Evolutionary conservation across 1,140 invertebrate species (phyloP).

Genomic region (Diabrotica undecimpunctata): DNA sequence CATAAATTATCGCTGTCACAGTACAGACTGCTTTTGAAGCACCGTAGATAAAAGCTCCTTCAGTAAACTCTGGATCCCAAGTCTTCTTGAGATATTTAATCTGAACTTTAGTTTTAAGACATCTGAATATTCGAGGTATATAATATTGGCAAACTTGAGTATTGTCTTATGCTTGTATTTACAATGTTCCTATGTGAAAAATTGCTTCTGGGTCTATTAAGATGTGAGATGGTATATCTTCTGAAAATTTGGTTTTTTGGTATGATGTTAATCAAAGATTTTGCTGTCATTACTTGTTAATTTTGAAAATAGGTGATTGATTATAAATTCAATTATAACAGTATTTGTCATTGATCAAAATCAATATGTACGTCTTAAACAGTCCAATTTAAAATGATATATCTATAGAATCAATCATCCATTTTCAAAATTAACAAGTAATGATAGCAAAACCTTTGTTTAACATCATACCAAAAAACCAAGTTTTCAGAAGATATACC

Average conservation of each 20-base stretch:
- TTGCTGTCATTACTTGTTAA: constrained; percentile 12
- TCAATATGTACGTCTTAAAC: neutral
- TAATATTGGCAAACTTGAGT: constrained; percentile 35
- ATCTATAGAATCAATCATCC: neutral
- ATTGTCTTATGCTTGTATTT: constrained; percentile 6
- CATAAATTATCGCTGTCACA: constrained; percentile 43
- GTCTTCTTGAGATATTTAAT: constrained; percentile 41
- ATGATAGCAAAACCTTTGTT: constrained; percentile 3
- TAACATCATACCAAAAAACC: constrained; percentile 32
- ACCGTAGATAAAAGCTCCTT: constrained; percentile 46
- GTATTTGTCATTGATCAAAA: neutral
- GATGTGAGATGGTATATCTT: neutral
- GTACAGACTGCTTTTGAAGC: constrained; percentile 39
- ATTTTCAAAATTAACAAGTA: constrained; percentile 8
- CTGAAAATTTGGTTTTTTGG: constrained; percentile 29
- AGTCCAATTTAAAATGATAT: neutral
- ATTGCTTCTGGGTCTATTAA: neutral
- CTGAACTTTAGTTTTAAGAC: constrained; percentile 42
- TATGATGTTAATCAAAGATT: constrained; percentile 7
- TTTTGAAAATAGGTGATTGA: neutral
- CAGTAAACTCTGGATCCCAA: constrained; percentile 45
- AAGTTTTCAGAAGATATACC: neutral
- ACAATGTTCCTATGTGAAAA: neutral
- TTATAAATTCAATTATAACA: neutral
- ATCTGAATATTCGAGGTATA: constrained; percentile 41